These are phyloP conservation scores for Istiophorus platypterus DNA, from an alignment of 2,113 vertebrate genomes.

Conservation along the genomic window DNA sequence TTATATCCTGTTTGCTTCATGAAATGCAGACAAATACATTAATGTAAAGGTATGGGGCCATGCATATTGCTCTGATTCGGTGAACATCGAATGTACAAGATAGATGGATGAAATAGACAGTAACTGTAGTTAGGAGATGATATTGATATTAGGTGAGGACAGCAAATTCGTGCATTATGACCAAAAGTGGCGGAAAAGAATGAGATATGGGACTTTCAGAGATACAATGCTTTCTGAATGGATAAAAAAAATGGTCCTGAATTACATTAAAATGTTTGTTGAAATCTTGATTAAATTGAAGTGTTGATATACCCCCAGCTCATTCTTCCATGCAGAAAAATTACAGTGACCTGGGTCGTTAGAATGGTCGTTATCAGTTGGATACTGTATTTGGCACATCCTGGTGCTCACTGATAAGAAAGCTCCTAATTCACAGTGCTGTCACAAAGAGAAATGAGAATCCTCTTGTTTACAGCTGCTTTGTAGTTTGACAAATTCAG, in stretches of 20 bases:
- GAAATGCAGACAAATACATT: neutral
- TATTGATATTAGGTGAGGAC: neutral
- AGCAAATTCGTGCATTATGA: neutral
- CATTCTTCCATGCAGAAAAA: conserved; percentile 7
- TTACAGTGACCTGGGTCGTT: neutral
- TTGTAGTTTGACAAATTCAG: conserved; percentile 49
- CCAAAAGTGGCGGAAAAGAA: neutral
- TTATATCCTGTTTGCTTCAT: neutral
- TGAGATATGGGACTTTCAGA: neutral
- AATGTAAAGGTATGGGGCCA: neutral
- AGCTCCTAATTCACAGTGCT: conserved; percentile 49
- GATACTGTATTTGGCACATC: conserved; percentile 27
- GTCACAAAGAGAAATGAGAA: conserved; percentile 50
- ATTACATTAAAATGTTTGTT: conserved; percentile 8
- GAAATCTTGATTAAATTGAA: conserved; percentile 13
- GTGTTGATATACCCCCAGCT: neutral
- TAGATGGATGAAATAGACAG: neutral
- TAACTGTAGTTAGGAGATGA: neutral
- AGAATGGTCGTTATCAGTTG: conserved; percentile 1
- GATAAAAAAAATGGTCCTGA: neutral
- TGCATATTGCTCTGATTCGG: neutral
- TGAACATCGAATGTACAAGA: neutral
- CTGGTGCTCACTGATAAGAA: conserved; percentile 47
- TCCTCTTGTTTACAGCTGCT: conserved; percentile 47
- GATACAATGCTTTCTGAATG: neutral